Percentiles rank a stretch among this genome's conserved stretches.
These are phyloP conservation scores for Brenthis daphne DNA, from an alignment of 2,888 invertebrate genomes.

Conservation along the genomic window DNA sequence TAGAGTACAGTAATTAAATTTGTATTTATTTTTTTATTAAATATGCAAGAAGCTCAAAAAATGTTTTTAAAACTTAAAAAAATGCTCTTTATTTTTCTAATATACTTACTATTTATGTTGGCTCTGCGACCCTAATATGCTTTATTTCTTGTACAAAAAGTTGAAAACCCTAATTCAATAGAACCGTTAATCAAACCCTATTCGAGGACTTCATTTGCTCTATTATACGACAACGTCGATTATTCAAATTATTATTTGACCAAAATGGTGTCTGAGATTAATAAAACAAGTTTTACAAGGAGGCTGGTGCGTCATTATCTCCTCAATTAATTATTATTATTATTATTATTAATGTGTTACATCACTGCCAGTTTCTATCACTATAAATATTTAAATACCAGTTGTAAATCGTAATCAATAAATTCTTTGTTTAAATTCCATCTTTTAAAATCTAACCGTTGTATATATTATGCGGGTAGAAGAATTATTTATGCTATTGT, in stretches of 20 bases:
- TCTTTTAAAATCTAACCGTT: constrained; percentile 1
- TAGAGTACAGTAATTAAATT: no score
- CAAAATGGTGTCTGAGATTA: constrained; percentile 24
- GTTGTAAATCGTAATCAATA: not conserved
- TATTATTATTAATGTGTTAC: constrained; percentile 24
- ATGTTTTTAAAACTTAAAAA: no score
- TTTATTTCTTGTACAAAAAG: no score
- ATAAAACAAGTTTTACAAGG: constrained; percentile 35
- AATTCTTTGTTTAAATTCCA: not conserved
- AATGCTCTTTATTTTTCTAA: no score
- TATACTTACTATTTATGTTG: not conserved
- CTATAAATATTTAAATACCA: constrained; percentile 11
- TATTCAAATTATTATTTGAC: constrained; percentile 25
- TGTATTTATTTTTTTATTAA: no score
- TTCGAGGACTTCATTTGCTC: constrained; percentile 9
- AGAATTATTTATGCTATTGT: not conserved
- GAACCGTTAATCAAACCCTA: constrained; percentile 8
- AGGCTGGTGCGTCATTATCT: constrained; percentile 26
- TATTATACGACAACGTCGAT: constrained; percentile 18
- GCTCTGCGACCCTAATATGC: not conserved
- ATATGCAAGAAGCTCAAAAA: no score
- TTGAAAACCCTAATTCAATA: not conserved
- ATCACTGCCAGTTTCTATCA: constrained; percentile 21
- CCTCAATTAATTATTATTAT: constrained; percentile 28
- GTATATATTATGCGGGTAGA: constrained; percentile 12